Conservation (phyloP, 64 coral and sea anemone genomes). For the Stylophora pistillata region DNA sequence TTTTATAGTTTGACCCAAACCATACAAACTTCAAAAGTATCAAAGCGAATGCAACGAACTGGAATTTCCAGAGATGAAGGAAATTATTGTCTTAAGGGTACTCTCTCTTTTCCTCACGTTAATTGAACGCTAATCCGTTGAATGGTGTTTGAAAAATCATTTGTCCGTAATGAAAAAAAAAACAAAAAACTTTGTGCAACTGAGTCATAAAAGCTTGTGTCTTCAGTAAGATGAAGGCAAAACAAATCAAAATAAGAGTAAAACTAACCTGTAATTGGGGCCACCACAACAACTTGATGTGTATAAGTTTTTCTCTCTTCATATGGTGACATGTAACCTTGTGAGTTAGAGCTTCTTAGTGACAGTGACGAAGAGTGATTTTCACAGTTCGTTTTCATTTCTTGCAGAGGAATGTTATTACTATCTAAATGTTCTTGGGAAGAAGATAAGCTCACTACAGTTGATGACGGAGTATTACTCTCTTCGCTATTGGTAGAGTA, state of each 20-base stretch:
- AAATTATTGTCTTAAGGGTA: too few relatives aligned
- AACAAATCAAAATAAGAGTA: not conserved
- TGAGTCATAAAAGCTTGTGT: not conserved
- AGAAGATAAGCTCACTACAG: slow-evolving; percentile 19
- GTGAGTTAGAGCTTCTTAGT: slow-evolving; percentile 2
- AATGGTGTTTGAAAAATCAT: too few relatives aligned
- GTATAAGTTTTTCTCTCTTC: slow-evolving; percentile 60
- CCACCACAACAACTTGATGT: slow-evolving; percentile 86
- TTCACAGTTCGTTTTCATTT: slow-evolving; percentile 29
- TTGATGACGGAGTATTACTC: not conserved
- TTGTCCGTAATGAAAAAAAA: too few relatives aligned
- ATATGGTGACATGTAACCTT: slow-evolving; percentile 45
- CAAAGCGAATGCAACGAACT: too few relatives aligned
- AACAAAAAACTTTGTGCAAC: too few relatives aligned
- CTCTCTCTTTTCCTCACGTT: too few relatives aligned
- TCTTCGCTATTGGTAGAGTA: not conserved
- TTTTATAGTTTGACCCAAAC: too few relatives aligned
- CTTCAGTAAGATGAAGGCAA: not conserved
- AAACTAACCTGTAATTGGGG: slow-evolving; percentile 67
- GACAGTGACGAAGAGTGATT: slow-evolving; percentile 1
- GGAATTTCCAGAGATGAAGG: too few relatives aligned
- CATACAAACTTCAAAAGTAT: too few relatives aligned
- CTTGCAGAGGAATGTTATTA: slow-evolving; percentile 2
- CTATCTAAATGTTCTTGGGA: not conserved
- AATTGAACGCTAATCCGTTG: too few relatives aligned